Evolutionary conservation across 2,113 vertebrate species (phyloP).

Genomic region (Rhinogobius similis): DNA sequence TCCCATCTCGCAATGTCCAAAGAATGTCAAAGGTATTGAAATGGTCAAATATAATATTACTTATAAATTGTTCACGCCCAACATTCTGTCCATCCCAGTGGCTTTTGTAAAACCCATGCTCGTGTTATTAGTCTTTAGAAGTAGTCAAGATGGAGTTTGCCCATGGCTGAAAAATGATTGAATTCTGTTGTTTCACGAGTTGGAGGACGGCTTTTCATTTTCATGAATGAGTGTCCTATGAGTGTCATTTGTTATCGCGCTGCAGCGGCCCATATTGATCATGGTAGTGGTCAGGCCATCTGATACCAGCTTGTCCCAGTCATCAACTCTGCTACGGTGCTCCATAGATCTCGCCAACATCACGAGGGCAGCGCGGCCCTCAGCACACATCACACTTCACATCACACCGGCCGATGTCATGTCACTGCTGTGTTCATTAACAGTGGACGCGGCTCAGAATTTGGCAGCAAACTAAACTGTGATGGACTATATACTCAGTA

Average conservation of each 20-base stretch:
- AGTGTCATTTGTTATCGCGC: conserved; percentile 58
- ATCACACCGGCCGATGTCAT: conserved; percentile 10
- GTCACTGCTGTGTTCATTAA: conserved; percentile 32
- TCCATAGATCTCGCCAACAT: conserved; percentile 30
- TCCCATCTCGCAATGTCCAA: too few relatives aligned
- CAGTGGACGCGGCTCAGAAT: conserved; percentile 16
- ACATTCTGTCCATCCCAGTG: background rate
- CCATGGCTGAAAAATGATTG: conserved; percentile 42
- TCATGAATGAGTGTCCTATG: conserved; percentile 52
- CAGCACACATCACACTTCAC: conserved; percentile 21
- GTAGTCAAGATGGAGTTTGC: conserved; percentile 23
- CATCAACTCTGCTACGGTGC: conserved; percentile 31
- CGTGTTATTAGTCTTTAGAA: conserved; percentile 24
- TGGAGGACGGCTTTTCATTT: conserved; percentile 55
- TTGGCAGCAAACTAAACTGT: too few relatives aligned
- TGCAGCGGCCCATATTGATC: conserved; percentile 65
- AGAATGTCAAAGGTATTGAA: too few relatives aligned
- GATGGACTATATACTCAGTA: too few relatives aligned
- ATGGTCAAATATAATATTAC: too few relatives aligned
- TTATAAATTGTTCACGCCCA: too few relatives aligned
- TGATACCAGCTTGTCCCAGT: conserved; percentile 45
- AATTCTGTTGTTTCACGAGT: conserved; percentile 50
- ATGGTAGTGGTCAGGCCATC: conserved; percentile 44
- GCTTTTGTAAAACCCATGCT: conserved; percentile 6
- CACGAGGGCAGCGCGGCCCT: background rate